Percentiles rank a stretch among this genome's conserved stretches.
phyloP scores from a whole-genome alignment of 2,113 vertebrate genomes.

The Odocoileus virginianus region DNA sequence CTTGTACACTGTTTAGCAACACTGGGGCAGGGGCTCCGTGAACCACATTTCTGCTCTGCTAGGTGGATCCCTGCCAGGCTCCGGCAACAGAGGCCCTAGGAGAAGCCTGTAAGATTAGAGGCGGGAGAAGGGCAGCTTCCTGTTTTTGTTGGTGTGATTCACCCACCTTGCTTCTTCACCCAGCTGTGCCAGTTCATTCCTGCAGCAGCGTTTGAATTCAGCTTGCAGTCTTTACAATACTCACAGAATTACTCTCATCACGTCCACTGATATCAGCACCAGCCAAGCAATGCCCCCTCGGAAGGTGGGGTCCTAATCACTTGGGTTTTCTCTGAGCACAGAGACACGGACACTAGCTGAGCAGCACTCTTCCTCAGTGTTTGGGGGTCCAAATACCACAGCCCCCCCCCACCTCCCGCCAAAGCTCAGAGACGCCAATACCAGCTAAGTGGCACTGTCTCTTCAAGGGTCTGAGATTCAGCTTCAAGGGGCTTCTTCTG shows the following conservation, averaged over 20 bases:
- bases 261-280: accelerated
- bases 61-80: background rate
- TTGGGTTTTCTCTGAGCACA: background rate
- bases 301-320: background rate
- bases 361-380: background rate
- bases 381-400: background rate
- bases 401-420: accelerated
- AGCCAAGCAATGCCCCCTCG: background rate
- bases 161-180: background rate
- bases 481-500: background rate
- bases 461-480: background rate
- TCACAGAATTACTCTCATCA: background rate
- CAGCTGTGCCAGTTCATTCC: background rate
- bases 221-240: background rate
- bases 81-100: background rate
- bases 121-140: background rate
- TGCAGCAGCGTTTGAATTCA: background rate
- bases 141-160: background rate
- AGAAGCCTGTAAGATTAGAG: background rate
- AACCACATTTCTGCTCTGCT: background rate
- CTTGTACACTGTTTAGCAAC: background rate
- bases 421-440: background rate
- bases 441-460: background rate
- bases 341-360: background rate
- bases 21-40: background rate